A percentile compares a stretch with the other conserved stretches of the same genome.
phyloP scores from a whole-genome alignment of 2,888 invertebrate genomes.

The Brachynemurus nebulosus region DNA sequence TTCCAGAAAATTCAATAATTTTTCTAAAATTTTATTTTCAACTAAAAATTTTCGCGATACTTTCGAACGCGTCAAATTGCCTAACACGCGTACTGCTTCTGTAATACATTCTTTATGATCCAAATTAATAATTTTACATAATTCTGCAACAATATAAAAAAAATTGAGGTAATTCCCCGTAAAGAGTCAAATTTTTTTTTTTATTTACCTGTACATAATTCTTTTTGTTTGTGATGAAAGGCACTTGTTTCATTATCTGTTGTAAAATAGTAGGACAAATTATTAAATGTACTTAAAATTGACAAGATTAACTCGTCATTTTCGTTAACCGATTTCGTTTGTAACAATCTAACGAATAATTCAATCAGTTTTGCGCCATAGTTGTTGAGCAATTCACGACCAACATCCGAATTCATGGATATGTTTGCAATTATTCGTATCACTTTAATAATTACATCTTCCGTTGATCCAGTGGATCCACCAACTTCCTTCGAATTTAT shows the following conservation, averaged over 20 bases:
- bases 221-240: constrained; percentile 34
- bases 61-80: constrained; percentile 64
- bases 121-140: constrained; percentile 31
- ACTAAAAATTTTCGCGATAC: constrained; percentile 49
- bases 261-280: constrained; percentile 62
- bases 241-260: constrained; percentile 31
- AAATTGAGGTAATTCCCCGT: too few relatives aligned
- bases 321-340: constrained; percentile 35
- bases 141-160: constrained; percentile 25
- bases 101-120: constrained; percentile 37
- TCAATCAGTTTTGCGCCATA: constrained; percentile 29
- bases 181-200: too few relatives aligned
- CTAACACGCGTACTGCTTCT: constrained; percentile 68
- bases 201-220: constrained; percentile 34
- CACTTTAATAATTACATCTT: constrained; percentile 58
- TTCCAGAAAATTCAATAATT: constrained; percentile 42
- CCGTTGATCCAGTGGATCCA: constrained; percentile 40
- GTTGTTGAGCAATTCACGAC: constrained; percentile 42
- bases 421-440: constrained; percentile 77
- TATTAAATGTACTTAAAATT: constrained; percentile 68
- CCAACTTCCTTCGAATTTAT: constrained; percentile 28
- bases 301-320: constrained; percentile 65
- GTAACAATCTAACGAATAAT: constrained; percentile 31
- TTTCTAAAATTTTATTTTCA: constrained; percentile 46
- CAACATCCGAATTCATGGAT: constrained; percentile 63